Evolutionary conservation across 2,888 invertebrate genomes (phyloP), one percentile per base, ranked within the genome.

Genomic region (Biston betularia): DNA sequence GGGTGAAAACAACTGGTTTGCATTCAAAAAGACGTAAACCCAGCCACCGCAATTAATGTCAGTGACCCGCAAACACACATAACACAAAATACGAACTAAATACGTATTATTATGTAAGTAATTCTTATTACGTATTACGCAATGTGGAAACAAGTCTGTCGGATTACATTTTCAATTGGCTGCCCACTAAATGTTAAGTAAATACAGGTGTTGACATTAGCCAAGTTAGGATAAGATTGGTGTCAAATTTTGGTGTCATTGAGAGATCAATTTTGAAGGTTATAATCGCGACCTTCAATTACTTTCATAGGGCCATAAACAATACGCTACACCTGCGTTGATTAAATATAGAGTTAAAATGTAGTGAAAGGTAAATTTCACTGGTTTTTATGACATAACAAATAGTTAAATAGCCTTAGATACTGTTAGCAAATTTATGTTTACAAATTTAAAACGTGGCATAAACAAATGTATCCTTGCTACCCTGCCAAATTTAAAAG

Each of bases 1-100:
- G 4, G 44, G 44, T 5, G n/a, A 12, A n/a, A 44, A 6, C 6
- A n/a, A 6, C 0, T 14, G 2, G 11, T 11, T 48, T 33, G 11
- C 48, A 10, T 2, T 34, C 34, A 7, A 6, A 11, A 49, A 12
- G 12, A 12, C 8, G 33, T 34, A 38, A 14, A 53, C 14, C 38
- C 34, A 50, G 12, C 11, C 15, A 5, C 54, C 10, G 40, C 40
- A 6, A 73, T 71, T 70, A 62, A 53, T 74, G 78, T 75, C 81
- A 81, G 70, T 74, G 79, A 76, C 80, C 80, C 69, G 72, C 64
- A 77, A 78, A 80, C 79, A 78, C 71, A 80, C 65, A 79, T 79
- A 53, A 48, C 59, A 35, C 48, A 46, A 60, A 57, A 52, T 73
- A 68, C 69, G 68, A 61, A 54, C 42, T 53, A 59, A 63, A 55